Evolutionary conservation across 2,888 invertebrate species (phyloP).

Genomic region (Caenorhabditis becei): DNA sequence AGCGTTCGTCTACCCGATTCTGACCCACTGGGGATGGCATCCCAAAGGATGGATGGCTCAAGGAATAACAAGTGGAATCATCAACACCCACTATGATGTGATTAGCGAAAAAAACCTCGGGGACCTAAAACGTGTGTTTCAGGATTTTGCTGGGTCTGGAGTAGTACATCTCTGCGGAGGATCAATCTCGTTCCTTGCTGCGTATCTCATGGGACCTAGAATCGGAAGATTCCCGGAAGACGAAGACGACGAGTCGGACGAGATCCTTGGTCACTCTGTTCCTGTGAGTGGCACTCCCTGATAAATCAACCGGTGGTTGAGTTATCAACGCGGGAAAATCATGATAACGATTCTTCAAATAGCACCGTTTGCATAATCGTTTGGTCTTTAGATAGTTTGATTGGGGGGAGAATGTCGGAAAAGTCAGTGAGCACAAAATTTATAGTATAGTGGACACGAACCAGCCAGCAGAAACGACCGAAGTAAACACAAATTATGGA

Average conservation of each 20-base stretch:
- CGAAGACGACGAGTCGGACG: constrained; percentile 71
- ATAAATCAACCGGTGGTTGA: constrained; percentile 38
- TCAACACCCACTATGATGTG: constrained; percentile 72
- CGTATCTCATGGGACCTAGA: constrained; percentile 84
- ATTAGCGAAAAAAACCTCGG: neutral
- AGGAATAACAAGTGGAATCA: constrained; percentile 68
- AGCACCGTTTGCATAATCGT: constrained; percentile 43
- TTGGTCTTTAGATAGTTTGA: constrained; percentile 49
- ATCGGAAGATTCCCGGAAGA: constrained; percentile 83
- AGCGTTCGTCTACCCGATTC: constrained; percentile 76
- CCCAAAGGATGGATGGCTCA: constrained; percentile 75
- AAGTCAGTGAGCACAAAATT: constrained; percentile 17
- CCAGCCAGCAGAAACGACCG: neutral
- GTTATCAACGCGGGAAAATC: constrained; percentile 22
- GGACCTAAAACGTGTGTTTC: constrained; percentile 1
- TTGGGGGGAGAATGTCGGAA: constrained; percentile 4
- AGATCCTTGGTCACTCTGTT: constrained; percentile 83
- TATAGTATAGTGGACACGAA: too few relatives aligned
- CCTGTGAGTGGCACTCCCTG: constrained; percentile 82
- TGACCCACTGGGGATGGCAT: constrained; percentile 80
- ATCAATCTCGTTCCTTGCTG: constrained; percentile 78
- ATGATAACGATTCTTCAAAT: constrained; percentile 32
- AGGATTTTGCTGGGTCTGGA: constrained; percentile 85
- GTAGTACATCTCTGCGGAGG: constrained; percentile 83
- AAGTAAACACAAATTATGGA: neutral